A percentile compares a stretch with the other conserved stretches of the same genome.
Evolutionary conservation across 1,140 invertebrate genomes (phyloP).

Genomic region (Paracyclopina nana): DNA sequence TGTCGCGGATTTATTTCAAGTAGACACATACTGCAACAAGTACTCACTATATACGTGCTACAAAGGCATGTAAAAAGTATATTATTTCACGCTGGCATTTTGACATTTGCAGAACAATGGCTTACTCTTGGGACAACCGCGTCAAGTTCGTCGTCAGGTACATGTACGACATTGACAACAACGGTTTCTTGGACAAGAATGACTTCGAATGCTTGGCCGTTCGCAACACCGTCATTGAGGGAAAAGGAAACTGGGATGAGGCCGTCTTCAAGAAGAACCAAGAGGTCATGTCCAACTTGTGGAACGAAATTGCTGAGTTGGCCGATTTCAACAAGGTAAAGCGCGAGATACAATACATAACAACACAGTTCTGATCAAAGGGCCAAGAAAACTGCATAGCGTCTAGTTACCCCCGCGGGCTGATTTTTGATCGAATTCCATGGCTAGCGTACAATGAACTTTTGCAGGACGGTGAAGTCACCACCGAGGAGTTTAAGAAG

Average conservation of each 20-base stretch:
- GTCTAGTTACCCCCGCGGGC: too few species aligned
- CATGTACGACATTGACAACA: slow-evolving; percentile 46
- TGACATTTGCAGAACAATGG: too few species aligned
- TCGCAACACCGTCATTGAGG: slow-evolving; percentile 52
- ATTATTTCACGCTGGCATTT: too few species aligned
- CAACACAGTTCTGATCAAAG: neutral
- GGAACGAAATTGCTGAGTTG: slow-evolving; percentile 59
- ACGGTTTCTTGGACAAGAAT: slow-evolving; percentile 52
- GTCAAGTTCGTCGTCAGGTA: slow-evolving; percentile 45
- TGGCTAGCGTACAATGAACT: too few species aligned
- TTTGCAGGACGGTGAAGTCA: slow-evolving; percentile 48
- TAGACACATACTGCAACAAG: too few species aligned
- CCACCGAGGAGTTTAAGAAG: slow-evolving; percentile 53
- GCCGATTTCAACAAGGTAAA: slow-evolving; percentile 62
- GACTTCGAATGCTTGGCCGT: slow-evolving; percentile 60
- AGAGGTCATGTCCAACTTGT: slow-evolving; percentile 54
- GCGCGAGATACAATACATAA: neutral
- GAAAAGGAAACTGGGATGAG: slow-evolving; percentile 50
- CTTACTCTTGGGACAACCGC: slow-evolving; percentile 55
- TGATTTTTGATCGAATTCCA: too few species aligned
- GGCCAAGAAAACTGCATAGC: too few species aligned
- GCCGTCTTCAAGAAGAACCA: slow-evolving; percentile 39
- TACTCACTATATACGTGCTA: too few species aligned
- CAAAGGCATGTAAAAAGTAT: too few species aligned
- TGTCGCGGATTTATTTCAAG: too few species aligned